Conservation (phyloP, 2,797 vertebrate species). For the Scolopax rusticola region DNA sequence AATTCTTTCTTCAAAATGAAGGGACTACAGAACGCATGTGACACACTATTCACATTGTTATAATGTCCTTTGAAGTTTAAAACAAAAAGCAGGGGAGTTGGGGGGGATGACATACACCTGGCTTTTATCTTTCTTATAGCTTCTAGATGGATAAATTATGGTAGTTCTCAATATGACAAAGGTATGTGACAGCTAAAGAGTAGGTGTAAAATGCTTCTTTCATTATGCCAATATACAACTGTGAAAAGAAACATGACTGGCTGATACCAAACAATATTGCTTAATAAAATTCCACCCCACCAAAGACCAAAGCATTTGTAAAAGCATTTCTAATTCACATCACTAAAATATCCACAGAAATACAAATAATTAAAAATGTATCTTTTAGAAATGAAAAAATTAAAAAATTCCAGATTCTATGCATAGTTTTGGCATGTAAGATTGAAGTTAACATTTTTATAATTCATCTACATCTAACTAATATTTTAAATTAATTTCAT, state of each 20-base stretch:
- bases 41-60: constrained; percentile 45
- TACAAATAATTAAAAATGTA: background rate
- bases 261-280: background rate
- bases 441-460: background rate
- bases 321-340: background rate
- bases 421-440: background rate
- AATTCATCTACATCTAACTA: background rate
- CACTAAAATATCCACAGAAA: background rate
- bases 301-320: background rate
- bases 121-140: constrained; percentile 25
- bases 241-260: background rate
- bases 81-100: background rate
- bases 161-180: background rate
- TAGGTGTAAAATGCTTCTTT: constrained; percentile 52
- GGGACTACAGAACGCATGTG: background rate
- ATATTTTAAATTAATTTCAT: background rate
- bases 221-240: background rate
- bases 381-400: background rate
- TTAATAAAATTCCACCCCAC: background rate
- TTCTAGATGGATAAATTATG: constrained; percentile 24
- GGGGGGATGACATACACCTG: constrained; percentile 5
- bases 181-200: constrained; percentile 33
- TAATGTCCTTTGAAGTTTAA: constrained; percentile 16
- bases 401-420: background rate
- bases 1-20: constrained; percentile 21